Conservation (phyloP, 30 jellyfish, hydroid and myxozoan genomes). For the Sanderia malayensis region DNA sequence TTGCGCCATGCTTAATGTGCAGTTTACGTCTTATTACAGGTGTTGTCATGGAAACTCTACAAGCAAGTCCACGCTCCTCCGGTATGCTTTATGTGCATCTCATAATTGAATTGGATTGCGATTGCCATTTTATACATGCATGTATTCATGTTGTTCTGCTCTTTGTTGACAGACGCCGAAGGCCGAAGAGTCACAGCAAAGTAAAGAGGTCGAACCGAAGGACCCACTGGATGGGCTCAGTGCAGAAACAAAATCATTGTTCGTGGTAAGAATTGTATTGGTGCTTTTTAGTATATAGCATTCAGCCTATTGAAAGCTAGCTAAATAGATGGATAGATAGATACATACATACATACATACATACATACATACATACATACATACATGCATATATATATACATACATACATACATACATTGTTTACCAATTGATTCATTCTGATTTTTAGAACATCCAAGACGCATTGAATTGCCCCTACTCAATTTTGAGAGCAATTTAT, state of each 20-base stretch:
- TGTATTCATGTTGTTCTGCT: no score
- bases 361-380: no score
- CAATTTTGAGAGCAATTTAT: constrained; percentile 83
- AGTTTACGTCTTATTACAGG: constrained; percentile 17
- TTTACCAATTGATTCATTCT: background rate
- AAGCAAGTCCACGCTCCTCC: constrained; percentile 51
- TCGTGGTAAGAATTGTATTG: constrained; percentile 85
- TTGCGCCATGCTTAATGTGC: no score
- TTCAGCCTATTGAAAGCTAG: no score
- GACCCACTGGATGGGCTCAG: constrained; percentile 93
- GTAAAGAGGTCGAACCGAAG: constrained; percentile 24
- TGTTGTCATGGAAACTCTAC: constrained; percentile 69
- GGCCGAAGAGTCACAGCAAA: constrained; percentile 6
- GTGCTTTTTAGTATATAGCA: no score
- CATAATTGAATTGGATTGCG: no score
- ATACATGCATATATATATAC: no score
- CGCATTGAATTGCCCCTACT: constrained; percentile 57
- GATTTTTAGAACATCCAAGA: constrained; percentile 78
- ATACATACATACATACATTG: no score
- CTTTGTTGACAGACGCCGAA: background rate
- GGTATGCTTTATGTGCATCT: no score
- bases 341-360: no score
- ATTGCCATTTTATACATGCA: no score
- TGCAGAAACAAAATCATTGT: constrained; percentile 59
- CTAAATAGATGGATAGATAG: no score